Percentiles rank a stretch among this genome's conserved stretches.
phyloP scores from a whole-genome alignment of 2,888 invertebrate genomes.

The Nymphalis c-album region DNA sequence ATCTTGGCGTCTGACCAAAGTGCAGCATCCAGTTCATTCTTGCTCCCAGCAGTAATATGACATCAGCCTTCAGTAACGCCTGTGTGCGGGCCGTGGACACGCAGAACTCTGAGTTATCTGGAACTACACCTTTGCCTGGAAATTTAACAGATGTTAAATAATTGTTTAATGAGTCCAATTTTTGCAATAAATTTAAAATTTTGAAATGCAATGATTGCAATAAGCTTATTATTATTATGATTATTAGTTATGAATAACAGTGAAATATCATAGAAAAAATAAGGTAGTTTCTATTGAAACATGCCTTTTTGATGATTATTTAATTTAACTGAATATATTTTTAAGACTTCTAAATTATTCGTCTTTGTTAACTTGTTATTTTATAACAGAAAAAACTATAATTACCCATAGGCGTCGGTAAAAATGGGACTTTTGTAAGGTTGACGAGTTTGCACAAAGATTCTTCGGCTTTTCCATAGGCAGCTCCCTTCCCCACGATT shows the following conservation, averaged over 20 bases:
- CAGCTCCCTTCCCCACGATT: constrained; percentile 95
- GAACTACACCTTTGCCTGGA: constrained; percentile 87
- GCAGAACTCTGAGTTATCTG: constrained; percentile 85
- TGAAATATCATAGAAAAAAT: too few relatives aligned
- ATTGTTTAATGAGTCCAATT: not conserved
- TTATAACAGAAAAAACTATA: not conserved
- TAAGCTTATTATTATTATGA: too few relatives aligned
- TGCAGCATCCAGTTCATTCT: constrained; percentile 99
- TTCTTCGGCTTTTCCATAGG: constrained; percentile 89
- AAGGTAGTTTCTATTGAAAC: too few relatives aligned
- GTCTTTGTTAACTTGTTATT: not conserved
- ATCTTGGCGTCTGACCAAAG: constrained; percentile 95
- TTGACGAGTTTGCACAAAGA: constrained; percentile 86
- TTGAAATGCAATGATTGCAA: too few relatives aligned
- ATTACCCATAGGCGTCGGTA: constrained; percentile 96
- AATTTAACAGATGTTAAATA: not conserved
- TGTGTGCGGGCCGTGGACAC: constrained; percentile 93
- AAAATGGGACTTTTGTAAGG: constrained; percentile 89
- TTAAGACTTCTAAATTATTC: not conserved
- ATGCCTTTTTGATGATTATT: too few relatives aligned
- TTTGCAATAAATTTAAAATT: too few relatives aligned
- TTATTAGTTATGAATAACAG: too few relatives aligned
- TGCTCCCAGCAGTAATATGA: constrained; percentile 93
- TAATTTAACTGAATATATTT: not conserved
- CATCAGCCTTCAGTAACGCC: constrained; percentile 93